These are phyloP conservation scores for Parapristionchus giblindavisi DNA, from an alignment of 2,888 invertebrate species.

Conservation along the genomic window DNA sequence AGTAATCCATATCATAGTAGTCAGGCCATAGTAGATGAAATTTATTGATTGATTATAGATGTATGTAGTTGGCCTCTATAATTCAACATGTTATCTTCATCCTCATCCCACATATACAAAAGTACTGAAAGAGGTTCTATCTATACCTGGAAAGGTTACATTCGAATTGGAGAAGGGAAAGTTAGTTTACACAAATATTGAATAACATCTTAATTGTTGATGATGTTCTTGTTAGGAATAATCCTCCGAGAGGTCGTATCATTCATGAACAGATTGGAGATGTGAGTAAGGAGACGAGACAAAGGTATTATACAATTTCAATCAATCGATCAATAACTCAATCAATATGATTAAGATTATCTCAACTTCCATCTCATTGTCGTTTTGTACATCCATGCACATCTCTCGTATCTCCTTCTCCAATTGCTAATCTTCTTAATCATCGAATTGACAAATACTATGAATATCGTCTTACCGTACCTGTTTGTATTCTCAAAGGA, in stretches of 20 bases:
- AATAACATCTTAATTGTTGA: not conserved
- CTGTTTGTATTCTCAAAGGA: conserved; percentile 9
- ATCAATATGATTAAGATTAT: not conserved
- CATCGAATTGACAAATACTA: not conserved
- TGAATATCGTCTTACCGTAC: conserved; percentile 1
- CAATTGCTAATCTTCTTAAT: conserved; percentile 3
- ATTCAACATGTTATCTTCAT: conserved; percentile 7
- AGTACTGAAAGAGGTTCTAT: not conserved
- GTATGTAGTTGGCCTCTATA: conserved; percentile 10
- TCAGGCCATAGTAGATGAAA: not conserved
- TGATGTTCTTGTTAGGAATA: conserved; percentile 17
- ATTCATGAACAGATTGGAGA: conserved; percentile 10
- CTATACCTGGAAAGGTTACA: conserved; percentile 11
- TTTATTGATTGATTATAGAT: not conserved
- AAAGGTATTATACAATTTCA: not conserved
- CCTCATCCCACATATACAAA: conserved; percentile 18
- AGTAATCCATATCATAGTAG: not conserved
- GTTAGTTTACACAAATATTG: not conserved
- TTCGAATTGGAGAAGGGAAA: conserved; percentile 34
- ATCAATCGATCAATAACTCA: not conserved
- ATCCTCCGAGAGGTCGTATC: conserved; percentile 26
- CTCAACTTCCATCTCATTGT: not conserved
- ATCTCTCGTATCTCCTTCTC: conserved; percentile 10
- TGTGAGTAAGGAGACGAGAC: conserved; percentile 1
- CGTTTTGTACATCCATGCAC: conserved; percentile 27